phyloP scores from a whole-genome alignment of 2,113 vertebrate genomes.

The Falco punctatus region DNA sequence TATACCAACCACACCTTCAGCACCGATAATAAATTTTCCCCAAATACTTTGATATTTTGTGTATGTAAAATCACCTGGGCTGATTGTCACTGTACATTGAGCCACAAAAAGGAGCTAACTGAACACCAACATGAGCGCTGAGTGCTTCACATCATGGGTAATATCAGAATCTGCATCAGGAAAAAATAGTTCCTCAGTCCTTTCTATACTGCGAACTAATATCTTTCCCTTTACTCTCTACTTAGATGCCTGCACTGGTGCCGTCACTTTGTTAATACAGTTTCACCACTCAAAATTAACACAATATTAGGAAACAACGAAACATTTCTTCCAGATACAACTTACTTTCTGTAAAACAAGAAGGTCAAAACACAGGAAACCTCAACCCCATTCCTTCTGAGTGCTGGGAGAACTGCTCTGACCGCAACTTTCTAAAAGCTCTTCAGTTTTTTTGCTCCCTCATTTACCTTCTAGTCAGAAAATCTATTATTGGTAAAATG shows the following conservation, averaged over 20 bases:
- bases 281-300: neutral
- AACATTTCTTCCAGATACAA: neutral
- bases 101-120: neutral
- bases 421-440: neutral
- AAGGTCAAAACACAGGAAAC: neutral
- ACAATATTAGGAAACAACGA: neutral
- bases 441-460: neutral
- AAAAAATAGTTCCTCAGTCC: neutral
- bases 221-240: neutral
- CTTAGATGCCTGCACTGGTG: accelerated
- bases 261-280: neutral
- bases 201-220: neutral
- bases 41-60: neutral
- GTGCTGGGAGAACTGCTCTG: neutral
- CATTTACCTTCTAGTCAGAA: constrained; percentile 40
- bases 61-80: neutral
- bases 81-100: neutral
- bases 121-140: neutral
- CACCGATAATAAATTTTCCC: neutral
- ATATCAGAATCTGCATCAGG: neutral
- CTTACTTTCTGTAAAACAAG: neutral
- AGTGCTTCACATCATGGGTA: neutral
- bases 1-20: neutral
- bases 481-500: constrained; percentile 38
- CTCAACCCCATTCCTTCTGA: neutral